Evolutionary conservation across 2,113 vertebrate genomes (phyloP).

Genomic region (Tapirus terrestris): DNA sequence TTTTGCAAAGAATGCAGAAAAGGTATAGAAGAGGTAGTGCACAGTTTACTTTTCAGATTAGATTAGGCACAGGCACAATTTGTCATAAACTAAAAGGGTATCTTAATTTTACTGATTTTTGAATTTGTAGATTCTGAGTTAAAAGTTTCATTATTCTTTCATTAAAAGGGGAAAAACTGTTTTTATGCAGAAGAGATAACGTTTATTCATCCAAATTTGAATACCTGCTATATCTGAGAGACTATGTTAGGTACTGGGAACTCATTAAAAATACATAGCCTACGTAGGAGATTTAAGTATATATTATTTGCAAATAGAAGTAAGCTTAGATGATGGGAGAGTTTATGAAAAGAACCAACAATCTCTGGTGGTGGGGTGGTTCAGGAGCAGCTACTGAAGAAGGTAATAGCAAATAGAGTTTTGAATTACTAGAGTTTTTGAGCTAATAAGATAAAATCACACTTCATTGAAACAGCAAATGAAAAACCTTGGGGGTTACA

Average conservation of each 20-base stretch:
- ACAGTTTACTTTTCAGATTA: constrained; percentile 20
- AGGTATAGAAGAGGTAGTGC: not conserved
- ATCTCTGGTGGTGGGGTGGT: not conserved
- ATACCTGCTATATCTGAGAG: not conserved
- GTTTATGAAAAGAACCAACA: not conserved
- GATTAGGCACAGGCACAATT: not conserved
- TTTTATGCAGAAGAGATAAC: not conserved
- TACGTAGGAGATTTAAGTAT: not conserved
- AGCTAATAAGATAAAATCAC: not conserved
- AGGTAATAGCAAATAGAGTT: not conserved
- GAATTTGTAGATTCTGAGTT: not conserved
- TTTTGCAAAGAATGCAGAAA: constrained; percentile 4
- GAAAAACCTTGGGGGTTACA: not conserved
- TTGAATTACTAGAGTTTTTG: not conserved
- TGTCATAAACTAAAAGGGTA: not conserved
- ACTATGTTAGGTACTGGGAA: not conserved
- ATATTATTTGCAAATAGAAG: not conserved
- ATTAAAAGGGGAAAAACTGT: not conserved
- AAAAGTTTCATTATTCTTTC: constrained; percentile 23
- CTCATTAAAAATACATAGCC: not conserved
- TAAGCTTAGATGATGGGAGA: not conserved
- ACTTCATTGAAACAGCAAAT: not conserved
- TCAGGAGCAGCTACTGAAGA: not conserved
- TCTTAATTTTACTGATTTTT: constrained; percentile 41
- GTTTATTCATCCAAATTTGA: not conserved